Base-by-base conservation (phyloP, 2,113 vertebrate genomes). In the Podarcis cretensis region DNA sequence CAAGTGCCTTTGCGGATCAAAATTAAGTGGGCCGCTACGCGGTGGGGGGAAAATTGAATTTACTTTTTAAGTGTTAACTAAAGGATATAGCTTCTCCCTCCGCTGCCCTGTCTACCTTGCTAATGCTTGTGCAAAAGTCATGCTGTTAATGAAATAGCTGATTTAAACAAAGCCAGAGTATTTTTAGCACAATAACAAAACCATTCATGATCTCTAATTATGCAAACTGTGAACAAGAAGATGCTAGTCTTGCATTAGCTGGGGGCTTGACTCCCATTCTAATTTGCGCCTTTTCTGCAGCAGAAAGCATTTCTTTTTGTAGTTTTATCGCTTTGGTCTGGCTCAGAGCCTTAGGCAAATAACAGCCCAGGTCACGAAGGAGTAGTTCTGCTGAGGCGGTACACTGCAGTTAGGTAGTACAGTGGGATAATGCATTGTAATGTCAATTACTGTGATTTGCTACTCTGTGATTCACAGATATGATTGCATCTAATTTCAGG, bases 401-500 rank as follows among this genome's bases (percentile, higher is more conserved):
- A 87, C 65, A 9, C 32, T 74, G 92, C 93, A 93, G 93, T 93
- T 81, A 43, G 89, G 94, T 87, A 94, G 91, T 32, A 89, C n/a
- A 9, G 92, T 88, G 87, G 93, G 87, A 76, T 30, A 68, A 94
- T 86, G 87, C 86, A 95, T 91, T 88, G 23, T 93, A 78, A 96
- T 88, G 96, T 94, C 96, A 92, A 96, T 96, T 94, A 94, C 89
- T 87, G 94, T 92, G 93, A 95, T 92, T 95, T 94, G 93, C 91
- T 93, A 93, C 93, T 92, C 80, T 85, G 91, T 84, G 93, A 95
- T 95, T 95, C 95, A 96, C 94, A 94, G 96, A 96, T 96, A 96
- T 78, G 92, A 96, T 93, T 96, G 95, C 94, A 91, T 93, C 95
- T 96, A 92, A 94, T 96, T 97, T 95, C 96, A 93, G 95, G 94